phyloP scores from a whole-genome alignment of 2,888 invertebrate genomes.

The Junonia oenone region DNA sequence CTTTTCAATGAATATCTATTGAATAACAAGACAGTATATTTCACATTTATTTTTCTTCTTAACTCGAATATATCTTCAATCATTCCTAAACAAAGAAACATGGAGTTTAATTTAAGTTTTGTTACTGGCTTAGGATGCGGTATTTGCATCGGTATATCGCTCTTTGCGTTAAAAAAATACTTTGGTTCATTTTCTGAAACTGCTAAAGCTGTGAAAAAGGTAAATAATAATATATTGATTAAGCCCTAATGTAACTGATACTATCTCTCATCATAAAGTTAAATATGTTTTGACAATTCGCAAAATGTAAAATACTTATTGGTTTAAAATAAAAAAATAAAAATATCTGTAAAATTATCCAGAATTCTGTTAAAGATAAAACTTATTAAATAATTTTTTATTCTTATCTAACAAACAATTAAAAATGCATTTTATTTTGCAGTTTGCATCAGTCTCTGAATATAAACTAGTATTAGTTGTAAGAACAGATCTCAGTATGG shows the following conservation, averaged over 20 bases:
- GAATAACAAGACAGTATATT: background rate
- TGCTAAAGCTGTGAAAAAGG: conserved; percentile 47
- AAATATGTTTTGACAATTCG: too few relatives aligned
- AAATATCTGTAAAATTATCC: too few relatives aligned
- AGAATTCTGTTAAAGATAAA: too few relatives aligned
- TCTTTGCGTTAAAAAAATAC: conserved; percentile 55
- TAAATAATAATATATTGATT: too few relatives aligned
- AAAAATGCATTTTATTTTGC: conserved; percentile 36
- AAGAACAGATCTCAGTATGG: conserved; percentile 94
- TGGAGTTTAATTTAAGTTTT: conserved; percentile 61
- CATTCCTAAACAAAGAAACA: conserved; percentile 56
- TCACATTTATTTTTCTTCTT: background rate
- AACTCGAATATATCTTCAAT: conserved; percentile 23
- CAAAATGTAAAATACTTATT: too few relatives aligned
- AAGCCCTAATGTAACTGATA: too few relatives aligned
- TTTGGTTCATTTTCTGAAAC: conserved; percentile 41
- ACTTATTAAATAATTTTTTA: too few relatives aligned
- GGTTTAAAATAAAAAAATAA: too few relatives aligned
- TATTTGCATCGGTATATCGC: conserved; percentile 63
- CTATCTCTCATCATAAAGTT: too few relatives aligned
- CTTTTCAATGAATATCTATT: background rate
- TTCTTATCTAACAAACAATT: too few relatives aligned
- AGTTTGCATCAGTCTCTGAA: conserved; percentile 72
- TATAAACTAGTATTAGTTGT: conserved; percentile 92
- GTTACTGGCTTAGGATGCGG: conserved; percentile 68